phyloP scores from a whole-genome alignment of 2,888 invertebrate genomes.

The Bimastos eiseni region DNA sequence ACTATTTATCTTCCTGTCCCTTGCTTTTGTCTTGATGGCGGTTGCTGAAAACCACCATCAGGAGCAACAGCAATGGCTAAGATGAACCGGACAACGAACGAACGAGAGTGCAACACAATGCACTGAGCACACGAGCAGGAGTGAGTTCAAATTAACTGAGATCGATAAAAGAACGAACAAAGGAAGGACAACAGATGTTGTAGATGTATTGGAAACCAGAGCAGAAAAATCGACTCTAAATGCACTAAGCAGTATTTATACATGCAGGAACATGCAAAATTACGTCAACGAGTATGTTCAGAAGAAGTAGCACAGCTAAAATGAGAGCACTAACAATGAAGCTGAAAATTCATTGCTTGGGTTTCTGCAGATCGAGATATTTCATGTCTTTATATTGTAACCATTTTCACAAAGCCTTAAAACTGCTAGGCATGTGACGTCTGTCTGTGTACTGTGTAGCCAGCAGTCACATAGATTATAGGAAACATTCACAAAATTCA shows the following conservation, averaged over 20 bases:
- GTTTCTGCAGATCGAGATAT: no score
- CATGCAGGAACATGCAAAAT: background rate
- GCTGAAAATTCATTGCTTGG: no score
- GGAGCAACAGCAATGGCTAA: background rate
- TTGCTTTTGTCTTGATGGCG: background rate
- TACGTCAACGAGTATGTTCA: background rate
- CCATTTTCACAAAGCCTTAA: no score
- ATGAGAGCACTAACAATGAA: background rate
- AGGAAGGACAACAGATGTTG: background rate
- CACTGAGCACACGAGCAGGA: background rate
- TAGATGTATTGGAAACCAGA: background rate
- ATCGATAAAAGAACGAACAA: background rate
- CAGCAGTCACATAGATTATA: no score
- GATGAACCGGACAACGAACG: no score
- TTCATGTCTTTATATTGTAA: no score
- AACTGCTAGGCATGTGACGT: no score
- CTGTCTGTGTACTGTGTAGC: no score
- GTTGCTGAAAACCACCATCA: background rate
- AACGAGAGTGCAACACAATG: background rate
- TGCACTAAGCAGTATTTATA: background rate
- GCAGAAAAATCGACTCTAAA: background rate
- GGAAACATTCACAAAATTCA: no score
- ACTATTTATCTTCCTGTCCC: background rate
- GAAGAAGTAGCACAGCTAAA: background rate
- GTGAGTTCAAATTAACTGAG: background rate